phyloP scores from a whole-genome alignment of 2,797 vertebrate genomes.

The Crenichthys baileyi region DNA sequence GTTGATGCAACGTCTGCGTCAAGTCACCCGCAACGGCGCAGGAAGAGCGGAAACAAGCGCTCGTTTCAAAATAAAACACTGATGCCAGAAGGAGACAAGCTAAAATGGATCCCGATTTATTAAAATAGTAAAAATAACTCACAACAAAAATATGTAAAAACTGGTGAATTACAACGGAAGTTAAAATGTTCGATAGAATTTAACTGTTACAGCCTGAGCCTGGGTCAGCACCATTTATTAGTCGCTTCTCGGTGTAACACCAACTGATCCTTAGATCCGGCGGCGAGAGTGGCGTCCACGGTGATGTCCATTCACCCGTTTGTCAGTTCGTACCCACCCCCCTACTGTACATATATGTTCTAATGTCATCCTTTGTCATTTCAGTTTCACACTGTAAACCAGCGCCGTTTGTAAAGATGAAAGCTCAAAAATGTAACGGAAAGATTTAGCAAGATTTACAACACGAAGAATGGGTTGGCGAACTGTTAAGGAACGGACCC shows the following conservation, averaged over 20 bases:
- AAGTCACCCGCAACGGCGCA: neutral
- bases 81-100: too few relatives aligned
- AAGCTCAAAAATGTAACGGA: too few relatives aligned
- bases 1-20: neutral
- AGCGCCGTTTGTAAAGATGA: too few relatives aligned
- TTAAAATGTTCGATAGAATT: neutral
- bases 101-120: neutral
- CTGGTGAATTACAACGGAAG: neutral
- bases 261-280: too few relatives aligned
- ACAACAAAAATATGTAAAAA: neutral
- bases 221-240: neutral
- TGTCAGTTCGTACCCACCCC: neutral
- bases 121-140: neutral
- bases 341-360: neutral
- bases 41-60: slow-evolving; percentile 32
- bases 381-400: too few relatives aligned
- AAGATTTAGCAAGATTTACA: too few relatives aligned
- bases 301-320: neutral
- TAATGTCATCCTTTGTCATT: neutral
- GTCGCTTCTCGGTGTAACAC: neutral
- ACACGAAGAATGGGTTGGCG: neutral
- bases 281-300: neutral
- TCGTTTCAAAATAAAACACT: slow-evolving; percentile 25
- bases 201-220: neutral
- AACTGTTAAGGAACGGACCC: neutral